These are phyloP conservation scores for Diabrotica balteata DNA, from an alignment of 2,888 invertebrate genomes.

Conservation along the genomic window DNA sequence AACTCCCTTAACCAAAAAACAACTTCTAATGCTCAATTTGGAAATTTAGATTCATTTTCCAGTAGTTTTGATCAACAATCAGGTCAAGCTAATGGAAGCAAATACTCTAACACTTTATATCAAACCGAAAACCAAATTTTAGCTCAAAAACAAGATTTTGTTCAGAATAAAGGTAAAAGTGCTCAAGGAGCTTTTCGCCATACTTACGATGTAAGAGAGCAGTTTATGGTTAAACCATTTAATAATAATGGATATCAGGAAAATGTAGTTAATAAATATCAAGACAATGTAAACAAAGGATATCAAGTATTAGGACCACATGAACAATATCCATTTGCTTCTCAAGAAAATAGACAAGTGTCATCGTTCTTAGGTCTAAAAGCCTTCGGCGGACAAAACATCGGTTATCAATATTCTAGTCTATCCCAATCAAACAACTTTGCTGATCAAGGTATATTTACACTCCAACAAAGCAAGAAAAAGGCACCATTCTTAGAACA, in stretches of 20 bases:
- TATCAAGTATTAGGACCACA: background rate
- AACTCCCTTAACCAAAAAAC: background rate
- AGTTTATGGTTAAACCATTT: constrained; percentile 53
- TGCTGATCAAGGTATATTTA: constrained; percentile 10
- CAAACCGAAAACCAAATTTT: constrained; percentile 45
- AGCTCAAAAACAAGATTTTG: constrained; percentile 43
- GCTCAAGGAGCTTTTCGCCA: constrained; percentile 42
- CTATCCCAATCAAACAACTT: background rate
- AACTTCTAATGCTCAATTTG: background rate
- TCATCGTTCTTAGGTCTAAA: background rate
- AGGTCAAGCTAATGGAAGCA: constrained; percentile 34
- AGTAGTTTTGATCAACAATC: too few species aligned
- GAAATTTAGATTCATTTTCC: background rate
- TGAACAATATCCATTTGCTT: background rate
- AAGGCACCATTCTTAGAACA: background rate
- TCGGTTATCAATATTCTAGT: constrained; percentile 5
- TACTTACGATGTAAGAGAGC: constrained; percentile 50
- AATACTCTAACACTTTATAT: constrained; percentile 43
- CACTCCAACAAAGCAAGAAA: constrained; percentile 9
- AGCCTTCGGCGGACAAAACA: constrained; percentile 3
- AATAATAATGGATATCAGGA: constrained; percentile 67
- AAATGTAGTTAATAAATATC: too few species aligned
- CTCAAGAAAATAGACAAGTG: constrained; percentile 11
- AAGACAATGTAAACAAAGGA: background rate
- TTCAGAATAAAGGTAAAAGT: constrained; percentile 36